Base-by-base conservation (phyloP, 2,113 vertebrate genomes). In the Saccopteryx leptura region DNA sequence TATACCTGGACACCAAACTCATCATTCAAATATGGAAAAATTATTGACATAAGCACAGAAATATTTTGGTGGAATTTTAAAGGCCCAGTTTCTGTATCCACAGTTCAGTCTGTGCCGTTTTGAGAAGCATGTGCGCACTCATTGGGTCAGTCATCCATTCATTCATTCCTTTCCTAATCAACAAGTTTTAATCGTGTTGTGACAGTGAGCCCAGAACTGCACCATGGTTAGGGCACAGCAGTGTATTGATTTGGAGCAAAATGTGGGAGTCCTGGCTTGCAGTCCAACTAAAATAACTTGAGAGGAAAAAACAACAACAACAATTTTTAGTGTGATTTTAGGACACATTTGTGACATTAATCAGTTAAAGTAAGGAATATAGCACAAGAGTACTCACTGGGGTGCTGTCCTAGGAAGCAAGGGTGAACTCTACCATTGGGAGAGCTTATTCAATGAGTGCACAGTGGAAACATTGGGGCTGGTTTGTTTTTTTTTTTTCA, bases 381-480 rank as follows among this genome's bases (percentile, higher is more conserved):
- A 21, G 56, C 56, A 0, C 19, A 11, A 31, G 15, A 12, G 2
- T 15, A 56, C 8, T 28, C 15, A 1, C 6, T 8, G 60, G 54
- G 33, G n/a, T 23, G 0, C 15, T 58, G 24, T 61, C 0, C 5
- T 65, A 24, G 60, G 58, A 19, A 33, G 68, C 10, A 3, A 31
- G 0, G 1, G 5, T 0, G 0, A 8, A 5, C 9, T 4, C 56
- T 48, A 2, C 8, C 2, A 0, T 3, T 10, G 12, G 1, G 2
- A 26, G 26, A 6, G 4, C 72, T 61, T 15, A 4, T 9, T 4
- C 86, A 9, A 26, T 8, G 15, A 50, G 17, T 17, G 11, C 0
- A 1, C 9, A 1, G 24, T 4, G 60, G 4, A 7, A 75, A 46
- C 0, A 5, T 0, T 5, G 91, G 33, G 39, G 39, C 3, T 39